A percentile compares a stretch with the other conserved stretches of the same genome.
These are phyloP conservation scores for Cyprinodon tularosa DNA, from an alignment of 2,113 vertebrate species.

Conservation along the genomic window DNA sequence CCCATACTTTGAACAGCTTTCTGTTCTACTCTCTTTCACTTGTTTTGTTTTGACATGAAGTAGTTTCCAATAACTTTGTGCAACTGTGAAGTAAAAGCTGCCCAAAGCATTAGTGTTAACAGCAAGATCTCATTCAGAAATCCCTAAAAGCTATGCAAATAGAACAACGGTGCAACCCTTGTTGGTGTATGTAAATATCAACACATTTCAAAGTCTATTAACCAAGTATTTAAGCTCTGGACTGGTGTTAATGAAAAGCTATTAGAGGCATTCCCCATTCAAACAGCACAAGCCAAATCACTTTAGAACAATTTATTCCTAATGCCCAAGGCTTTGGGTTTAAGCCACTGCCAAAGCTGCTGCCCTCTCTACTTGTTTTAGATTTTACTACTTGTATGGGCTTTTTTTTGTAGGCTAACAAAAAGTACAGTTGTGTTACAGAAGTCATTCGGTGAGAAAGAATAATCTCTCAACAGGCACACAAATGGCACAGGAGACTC, in stretches of 20 bases:
- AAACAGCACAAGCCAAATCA: constrained; percentile 67
- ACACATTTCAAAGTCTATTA: constrained; percentile 26
- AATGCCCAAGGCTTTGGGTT: constrained; percentile 56
- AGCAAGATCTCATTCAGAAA: background rate
- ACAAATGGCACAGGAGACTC: constrained; percentile 26
- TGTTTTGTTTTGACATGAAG: too few relatives aligned
- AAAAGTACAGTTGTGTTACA: constrained; percentile 23
- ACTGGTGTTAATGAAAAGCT: constrained; percentile 66
- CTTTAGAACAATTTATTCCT: constrained; percentile 61
- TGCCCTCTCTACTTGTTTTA: constrained; percentile 25
- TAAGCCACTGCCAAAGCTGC: constrained; percentile 50
- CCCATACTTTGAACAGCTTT: background rate
- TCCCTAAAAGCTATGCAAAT: constrained; percentile 1
- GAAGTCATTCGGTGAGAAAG: constrained; percentile 27
- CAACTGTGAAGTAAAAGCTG: background rate
- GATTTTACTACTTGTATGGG: constrained; percentile 40
- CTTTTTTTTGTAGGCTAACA: constrained; percentile 20
- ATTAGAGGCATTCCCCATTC: constrained; percentile 62
- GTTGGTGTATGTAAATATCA: constrained; percentile 21
- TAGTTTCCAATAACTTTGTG: background rate
- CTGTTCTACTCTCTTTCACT: background rate
- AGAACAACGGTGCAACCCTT: background rate
- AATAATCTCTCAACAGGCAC: constrained; percentile 27
- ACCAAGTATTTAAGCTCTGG: constrained; percentile 37
- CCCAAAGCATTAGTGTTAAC: constrained; percentile 1